Evolutionary conservation across 2,888 invertebrate genomes (phyloP), one percentile per base, ranked within the genome.

Genomic region (Pristionchus exspectatus): DNA sequence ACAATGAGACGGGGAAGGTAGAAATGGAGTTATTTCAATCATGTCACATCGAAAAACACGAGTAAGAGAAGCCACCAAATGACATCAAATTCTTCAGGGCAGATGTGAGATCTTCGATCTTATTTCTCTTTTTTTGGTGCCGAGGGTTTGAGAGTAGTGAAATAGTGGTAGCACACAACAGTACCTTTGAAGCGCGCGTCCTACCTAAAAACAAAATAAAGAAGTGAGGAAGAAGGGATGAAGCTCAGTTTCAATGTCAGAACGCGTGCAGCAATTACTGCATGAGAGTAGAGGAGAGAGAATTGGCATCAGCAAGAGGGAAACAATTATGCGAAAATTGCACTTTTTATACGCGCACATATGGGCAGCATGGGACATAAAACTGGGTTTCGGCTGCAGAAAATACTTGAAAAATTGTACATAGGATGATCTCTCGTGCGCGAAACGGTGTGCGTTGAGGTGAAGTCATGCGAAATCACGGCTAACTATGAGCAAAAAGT

Each of bases 21-120:
- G 21, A 63, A 63, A n/a, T 63, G 63, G 63, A 63, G 63, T 63
- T 63, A 63, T 63, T 63, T 63, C 63, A n/a, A 63, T n/a, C 63
- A 63, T n/a, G 63, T n/a, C 63, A 4, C 63, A 9, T n/a, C 63
- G 63, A 24, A n/a, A 63, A 63, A 63, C 63, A 63, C 21, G 24
- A 63, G 63, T 63, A 63, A 63, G n/a, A 63, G n/a, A 9, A 63
- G 63, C 63, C n/a, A 2, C 24, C 44, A 9, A 50, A 50, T 0
- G n/a, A n/a, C 63, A 63, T 63, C 24, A n/a, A 63, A 63, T 24
- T 50, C 24, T 24, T 21, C 56, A 63, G 24, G 21, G 63, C 63
- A 63, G 24, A 63, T 63, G 4, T 1, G 63, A 7, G 63, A 63
- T 63, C 63, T 63, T 72, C 72, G 72, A 72, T 33, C 16, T 30